Evolutionary conservation across 2,888 invertebrate species (phyloP).

Genomic region (Zygaena filipendulae): DNA sequence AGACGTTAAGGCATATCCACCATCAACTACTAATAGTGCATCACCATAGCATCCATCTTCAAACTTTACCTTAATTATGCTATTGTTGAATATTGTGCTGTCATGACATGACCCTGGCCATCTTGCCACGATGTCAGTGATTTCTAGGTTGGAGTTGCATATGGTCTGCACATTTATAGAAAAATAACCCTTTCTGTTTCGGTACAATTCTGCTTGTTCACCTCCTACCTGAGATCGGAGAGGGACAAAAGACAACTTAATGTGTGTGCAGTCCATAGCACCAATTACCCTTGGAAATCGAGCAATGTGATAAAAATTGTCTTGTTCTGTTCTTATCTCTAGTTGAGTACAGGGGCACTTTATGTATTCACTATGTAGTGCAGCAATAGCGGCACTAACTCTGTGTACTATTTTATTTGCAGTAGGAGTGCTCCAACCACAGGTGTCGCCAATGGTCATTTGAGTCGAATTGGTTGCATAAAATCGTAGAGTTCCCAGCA

Average conservation of each 20-base stretch:
- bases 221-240: no score
- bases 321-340: constrained; percentile 7
- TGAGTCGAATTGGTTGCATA: constrained; percentile 12
- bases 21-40: constrained; percentile 9
- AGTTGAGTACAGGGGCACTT: constrained; percentile 8
- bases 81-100: constrained; percentile 9
- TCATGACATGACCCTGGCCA: constrained; percentile 16
- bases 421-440: constrained; percentile 10
- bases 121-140: constrained; percentile 8
- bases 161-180: constrained; percentile 11
- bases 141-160: constrained; percentile 5
- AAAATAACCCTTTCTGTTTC: constrained; percentile 11
- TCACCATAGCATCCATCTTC: constrained; percentile 8
- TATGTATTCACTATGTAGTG: constrained; percentile 3
- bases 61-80: constrained; percentile 2
- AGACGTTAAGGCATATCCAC: constrained; percentile 10
- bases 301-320: constrained; percentile 13
- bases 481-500: constrained; percentile 4
- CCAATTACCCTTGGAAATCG: constrained; percentile 11
- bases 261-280: constrained; percentile 13
- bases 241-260: no score
- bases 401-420: constrained; percentile 9
- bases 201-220: constrained; percentile 9
- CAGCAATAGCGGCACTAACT: constrained; percentile 11
- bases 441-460: constrained; percentile 13